Conservation (phyloP, 2,113 vertebrate species). For the Labeo catla region DNA sequence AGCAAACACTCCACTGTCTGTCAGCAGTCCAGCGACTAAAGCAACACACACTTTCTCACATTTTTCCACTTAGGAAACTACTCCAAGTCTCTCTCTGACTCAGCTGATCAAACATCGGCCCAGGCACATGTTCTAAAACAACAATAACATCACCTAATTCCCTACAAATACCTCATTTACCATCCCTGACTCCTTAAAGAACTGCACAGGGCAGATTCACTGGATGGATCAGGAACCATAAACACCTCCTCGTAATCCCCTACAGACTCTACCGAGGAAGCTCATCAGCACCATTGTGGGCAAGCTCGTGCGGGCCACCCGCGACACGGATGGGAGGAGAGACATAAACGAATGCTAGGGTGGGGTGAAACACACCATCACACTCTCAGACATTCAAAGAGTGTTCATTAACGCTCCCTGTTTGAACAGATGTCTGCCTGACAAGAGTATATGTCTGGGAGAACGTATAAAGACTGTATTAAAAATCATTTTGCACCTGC, state of each 20-base stretch:
- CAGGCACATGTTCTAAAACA: slow-evolving; percentile 36
- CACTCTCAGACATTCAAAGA: slow-evolving; percentile 61
- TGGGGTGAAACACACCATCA: slow-evolving; percentile 51
- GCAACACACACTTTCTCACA: slow-evolving; percentile 51
- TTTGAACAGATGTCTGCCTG: slow-evolving; percentile 77
- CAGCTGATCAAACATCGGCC: slow-evolving; percentile 48
- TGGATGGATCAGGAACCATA: slow-evolving; percentile 33
- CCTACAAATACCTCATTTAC: slow-evolving; percentile 40
- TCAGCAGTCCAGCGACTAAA: slow-evolving; percentile 41
- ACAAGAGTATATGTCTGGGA: slow-evolving; percentile 54
- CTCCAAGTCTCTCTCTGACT: slow-evolving; percentile 30
- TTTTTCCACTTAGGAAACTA: slow-evolving; percentile 37
- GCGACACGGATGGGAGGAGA: slow-evolving; percentile 53
- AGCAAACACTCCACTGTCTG: slow-evolving; percentile 56
- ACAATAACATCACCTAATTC: slow-evolving; percentile 40
- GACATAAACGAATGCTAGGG: slow-evolving; percentile 52
- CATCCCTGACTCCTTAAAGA: slow-evolving; percentile 41
- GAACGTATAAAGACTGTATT: slow-evolving; percentile 15
- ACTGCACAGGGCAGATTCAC: not conserved
- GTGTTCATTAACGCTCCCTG: slow-evolving; percentile 70
- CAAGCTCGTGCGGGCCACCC: slow-evolving; percentile 57
- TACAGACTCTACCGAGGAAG: slow-evolving; percentile 41
- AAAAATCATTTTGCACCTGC: slow-evolving; percentile 59
- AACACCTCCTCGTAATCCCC: slow-evolving; percentile 45
- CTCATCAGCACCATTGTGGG: slow-evolving; percentile 54